Conservation (phyloP, 2,113 vertebrate genomes). For the Marcusenius ussheri region DNA sequence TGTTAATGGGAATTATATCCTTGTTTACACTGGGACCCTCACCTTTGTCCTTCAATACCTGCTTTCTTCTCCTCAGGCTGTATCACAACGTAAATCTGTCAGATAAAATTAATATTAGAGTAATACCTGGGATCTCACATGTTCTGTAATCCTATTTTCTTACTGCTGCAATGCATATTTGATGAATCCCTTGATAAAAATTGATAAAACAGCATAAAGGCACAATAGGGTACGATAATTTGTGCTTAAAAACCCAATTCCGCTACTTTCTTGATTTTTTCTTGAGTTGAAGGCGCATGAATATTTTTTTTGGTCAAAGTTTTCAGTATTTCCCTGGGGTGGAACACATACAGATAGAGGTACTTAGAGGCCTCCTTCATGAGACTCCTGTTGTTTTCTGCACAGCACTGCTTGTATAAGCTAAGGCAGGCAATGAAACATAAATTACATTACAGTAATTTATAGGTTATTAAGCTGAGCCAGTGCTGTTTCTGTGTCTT, state of each 20-base stretch:
- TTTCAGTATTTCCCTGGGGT: not conserved
- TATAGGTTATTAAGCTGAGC: slow-evolving; percentile 4
- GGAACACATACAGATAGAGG: not conserved
- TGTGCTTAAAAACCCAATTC: not conserved
- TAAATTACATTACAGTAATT: not conserved
- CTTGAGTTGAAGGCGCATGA: not conserved
- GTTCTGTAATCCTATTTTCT: not conserved
- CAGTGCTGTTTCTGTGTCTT: not conserved
- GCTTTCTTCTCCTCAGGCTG: not conserved
- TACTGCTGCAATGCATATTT: not conserved
- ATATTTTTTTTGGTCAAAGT: not conserved
- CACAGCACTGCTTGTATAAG: no score
- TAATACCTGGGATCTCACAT: not conserved
- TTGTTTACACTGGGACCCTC: not conserved
- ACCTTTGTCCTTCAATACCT: not conserved
- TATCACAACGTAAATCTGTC: not conserved
- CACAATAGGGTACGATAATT: not conserved
- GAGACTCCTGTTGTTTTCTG: not conserved
- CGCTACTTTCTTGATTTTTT: not conserved
- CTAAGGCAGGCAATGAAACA: not conserved
- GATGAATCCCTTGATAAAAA: not conserved
- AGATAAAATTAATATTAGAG: not conserved
- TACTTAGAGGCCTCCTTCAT: not conserved
- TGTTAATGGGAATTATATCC: not conserved
- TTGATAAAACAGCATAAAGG: not conserved